A percentile compares a stretch with the other conserved stretches of the same genome.
These are phyloP conservation scores for Torymus tubicola DNA, from an alignment of 2,888 invertebrate species.

Conservation along the genomic window DNA sequence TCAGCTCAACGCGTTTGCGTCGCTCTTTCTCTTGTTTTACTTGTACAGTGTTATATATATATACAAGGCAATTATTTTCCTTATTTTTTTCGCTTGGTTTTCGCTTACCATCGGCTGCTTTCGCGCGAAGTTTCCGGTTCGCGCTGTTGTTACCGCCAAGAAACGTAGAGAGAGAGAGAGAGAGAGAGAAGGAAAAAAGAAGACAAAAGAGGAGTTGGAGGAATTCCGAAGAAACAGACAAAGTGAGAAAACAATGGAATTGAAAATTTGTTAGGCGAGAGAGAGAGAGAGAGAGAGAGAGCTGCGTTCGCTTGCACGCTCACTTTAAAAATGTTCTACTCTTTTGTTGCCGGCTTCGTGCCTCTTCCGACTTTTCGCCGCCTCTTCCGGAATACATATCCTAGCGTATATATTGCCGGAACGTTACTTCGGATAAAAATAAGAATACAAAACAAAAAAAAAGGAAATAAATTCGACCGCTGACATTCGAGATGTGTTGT, in stretches of 20 bases:
- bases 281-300: too few relatives aligned
- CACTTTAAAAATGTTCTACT: slow-evolving; percentile 32
- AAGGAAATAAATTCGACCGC: too few relatives aligned
- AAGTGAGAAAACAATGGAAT: slow-evolving; percentile 44
- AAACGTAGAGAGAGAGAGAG: background rate
- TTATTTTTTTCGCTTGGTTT: background rate
- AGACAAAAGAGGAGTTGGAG: background rate
- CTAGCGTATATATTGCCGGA: background rate
- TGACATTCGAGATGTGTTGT: too few relatives aligned
- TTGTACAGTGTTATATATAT: background rate
- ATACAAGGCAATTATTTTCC: slow-evolving; percentile 34
- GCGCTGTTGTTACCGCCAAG: too few relatives aligned
- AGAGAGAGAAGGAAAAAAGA: background rate
- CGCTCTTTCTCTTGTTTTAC: background rate
- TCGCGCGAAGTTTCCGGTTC: slow-evolving; percentile 28
- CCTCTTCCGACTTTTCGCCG: background rate
- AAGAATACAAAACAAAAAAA: too few relatives aligned
- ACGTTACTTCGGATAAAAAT: background rate
- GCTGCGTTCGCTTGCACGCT: background rate
- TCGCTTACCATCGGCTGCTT: slow-evolving; percentile 9
- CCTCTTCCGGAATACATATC: background rate
- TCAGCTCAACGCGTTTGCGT: slow-evolving; percentile 5
- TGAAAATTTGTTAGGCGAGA: slow-evolving; percentile 45
- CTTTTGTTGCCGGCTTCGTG: slow-evolving; percentile 5
- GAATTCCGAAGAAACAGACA: slow-evolving; percentile 18